Conservation (phyloP, 2,797 vertebrate genomes). For the Capromys pilorides region DNA sequence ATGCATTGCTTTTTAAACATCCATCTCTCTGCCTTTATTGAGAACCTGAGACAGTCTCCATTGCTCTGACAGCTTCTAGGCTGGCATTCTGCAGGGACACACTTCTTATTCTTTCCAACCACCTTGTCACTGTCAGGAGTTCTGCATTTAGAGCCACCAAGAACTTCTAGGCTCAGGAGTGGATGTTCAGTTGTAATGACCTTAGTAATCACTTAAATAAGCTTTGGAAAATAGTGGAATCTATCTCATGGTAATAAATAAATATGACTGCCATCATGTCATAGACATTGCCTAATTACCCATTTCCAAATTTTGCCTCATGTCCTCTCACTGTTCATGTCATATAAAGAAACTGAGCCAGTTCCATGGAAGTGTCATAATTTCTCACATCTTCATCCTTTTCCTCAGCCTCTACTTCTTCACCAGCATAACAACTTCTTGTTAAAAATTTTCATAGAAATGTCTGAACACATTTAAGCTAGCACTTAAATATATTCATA, state of each 20-base stretch:
- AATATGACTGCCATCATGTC: not conserved
- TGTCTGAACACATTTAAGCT: not conserved
- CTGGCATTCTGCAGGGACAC: not conserved
- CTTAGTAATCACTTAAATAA: slow-evolving; percentile 13
- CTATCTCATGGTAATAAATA: not conserved
- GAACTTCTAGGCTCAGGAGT: not conserved
- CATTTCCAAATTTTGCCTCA: not conserved
- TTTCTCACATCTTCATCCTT: not conserved
- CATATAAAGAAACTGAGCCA: not conserved
- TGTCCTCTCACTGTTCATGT: not conserved
- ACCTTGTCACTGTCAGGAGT: not conserved
- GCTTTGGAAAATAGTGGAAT: not conserved
- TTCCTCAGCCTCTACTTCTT: not conserved
- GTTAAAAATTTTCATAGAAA: not conserved
- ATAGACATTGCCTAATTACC: not conserved
- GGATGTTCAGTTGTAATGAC: not conserved
- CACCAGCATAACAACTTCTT: not conserved
- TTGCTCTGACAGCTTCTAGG: slow-evolving; percentile 10
- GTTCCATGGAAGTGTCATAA: not conserved
- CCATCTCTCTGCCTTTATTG: slow-evolving; percentile 28
- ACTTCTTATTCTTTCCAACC: not conserved
- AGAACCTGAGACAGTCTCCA: not conserved
- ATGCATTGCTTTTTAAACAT: slow-evolving; percentile 47
- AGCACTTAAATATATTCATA: not conserved
- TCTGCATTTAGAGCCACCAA: not conserved